Evolutionary conservation across 2,888 invertebrate genomes (phyloP).

Genomic region (Eucera pruinosa): DNA sequence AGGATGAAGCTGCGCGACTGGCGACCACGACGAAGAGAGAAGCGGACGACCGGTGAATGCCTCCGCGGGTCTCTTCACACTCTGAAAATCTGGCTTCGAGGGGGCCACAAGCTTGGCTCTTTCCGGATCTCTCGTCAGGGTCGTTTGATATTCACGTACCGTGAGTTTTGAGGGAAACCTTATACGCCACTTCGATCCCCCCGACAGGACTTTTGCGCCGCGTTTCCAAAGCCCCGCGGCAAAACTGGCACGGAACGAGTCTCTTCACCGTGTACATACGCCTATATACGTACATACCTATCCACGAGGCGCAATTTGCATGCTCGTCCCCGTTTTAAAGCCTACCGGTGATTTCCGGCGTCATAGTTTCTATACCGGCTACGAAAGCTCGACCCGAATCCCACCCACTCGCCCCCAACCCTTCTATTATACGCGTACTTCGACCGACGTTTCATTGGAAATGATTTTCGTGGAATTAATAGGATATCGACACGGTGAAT

Average conservation of each 20-base stretch:
- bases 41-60: constrained; percentile 23
- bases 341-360: constrained; percentile 65
- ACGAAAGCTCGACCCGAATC: constrained; percentile 61
- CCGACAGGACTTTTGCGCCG: constrained; percentile 65
- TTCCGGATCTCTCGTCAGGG: constrained; percentile 63
- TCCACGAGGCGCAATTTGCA: constrained; percentile 66
- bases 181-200: constrained; percentile 67
- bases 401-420: constrained; percentile 5
- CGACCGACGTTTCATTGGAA: background rate
- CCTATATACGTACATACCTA: constrained; percentile 39
- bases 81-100: constrained; percentile 65
- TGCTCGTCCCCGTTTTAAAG: constrained; percentile 69
- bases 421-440: constrained; percentile 2
- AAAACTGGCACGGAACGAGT: constrained; percentile 67
- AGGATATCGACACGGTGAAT: background rate
- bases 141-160: constrained; percentile 69
- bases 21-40: constrained; percentile 8
- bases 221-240: constrained; percentile 66
- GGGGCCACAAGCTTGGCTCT: constrained; percentile 45
- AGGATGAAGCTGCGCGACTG: background rate
- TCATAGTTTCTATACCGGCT: constrained; percentile 57
- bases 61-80: constrained; percentile 48
- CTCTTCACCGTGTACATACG: constrained; percentile 49
- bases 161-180: constrained; percentile 66
- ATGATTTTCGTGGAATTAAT: constrained; percentile 28